Evolutionary conservation across 2,888 invertebrate species (phyloP).

Genomic region (Rhamnusium bicolor): DNA sequence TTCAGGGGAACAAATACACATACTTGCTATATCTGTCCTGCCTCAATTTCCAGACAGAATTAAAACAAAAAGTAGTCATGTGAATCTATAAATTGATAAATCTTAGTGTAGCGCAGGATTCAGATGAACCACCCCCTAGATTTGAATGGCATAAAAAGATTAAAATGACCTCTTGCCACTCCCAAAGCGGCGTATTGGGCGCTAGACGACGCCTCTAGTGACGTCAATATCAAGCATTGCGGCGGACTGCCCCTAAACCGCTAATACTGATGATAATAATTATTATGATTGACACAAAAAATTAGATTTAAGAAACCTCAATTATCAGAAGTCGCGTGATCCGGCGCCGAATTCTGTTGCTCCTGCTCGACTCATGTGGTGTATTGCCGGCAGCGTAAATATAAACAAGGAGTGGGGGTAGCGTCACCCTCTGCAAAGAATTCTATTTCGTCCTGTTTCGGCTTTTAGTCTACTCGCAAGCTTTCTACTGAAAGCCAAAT

Average conservation of each 20-base stretch:
- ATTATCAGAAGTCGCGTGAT: conserved; percentile 46
- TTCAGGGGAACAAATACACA: conserved; percentile 1
- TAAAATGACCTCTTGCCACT: conserved; percentile 71
- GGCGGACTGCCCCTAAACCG: conserved; percentile 67
- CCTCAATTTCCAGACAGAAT: conserved; percentile 21
- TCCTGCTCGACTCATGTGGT: conserved; percentile 54
- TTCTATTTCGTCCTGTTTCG: conserved; percentile 41
- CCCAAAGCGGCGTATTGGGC: conserved; percentile 70
- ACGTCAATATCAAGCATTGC: conserved; percentile 69
- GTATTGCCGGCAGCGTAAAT: conserved; percentile 68
- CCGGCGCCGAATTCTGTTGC: conserved; percentile 51
- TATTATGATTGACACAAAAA: conserved; percentile 45
- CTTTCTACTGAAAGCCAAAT: conserved; percentile 34
- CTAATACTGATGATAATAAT: conserved; percentile 52
- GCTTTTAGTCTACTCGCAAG: conserved; percentile 37
- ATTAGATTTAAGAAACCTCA: conserved; percentile 28
- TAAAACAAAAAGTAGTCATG: conserved; percentile 33
- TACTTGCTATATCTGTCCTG: not conserved
- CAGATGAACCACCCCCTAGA: conserved; percentile 69
- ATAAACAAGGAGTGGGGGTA: conserved; percentile 69
- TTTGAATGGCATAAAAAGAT: conserved; percentile 72
- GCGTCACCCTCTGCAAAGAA: conserved; percentile 39
- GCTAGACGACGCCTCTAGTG: conserved; percentile 69
- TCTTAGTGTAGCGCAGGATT: conserved; percentile 67
- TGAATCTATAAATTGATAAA: conserved; percentile 49